Base-by-base conservation (phyloP, 1,140 invertebrate genomes). In the Drosophila rhopaloa region DNA sequence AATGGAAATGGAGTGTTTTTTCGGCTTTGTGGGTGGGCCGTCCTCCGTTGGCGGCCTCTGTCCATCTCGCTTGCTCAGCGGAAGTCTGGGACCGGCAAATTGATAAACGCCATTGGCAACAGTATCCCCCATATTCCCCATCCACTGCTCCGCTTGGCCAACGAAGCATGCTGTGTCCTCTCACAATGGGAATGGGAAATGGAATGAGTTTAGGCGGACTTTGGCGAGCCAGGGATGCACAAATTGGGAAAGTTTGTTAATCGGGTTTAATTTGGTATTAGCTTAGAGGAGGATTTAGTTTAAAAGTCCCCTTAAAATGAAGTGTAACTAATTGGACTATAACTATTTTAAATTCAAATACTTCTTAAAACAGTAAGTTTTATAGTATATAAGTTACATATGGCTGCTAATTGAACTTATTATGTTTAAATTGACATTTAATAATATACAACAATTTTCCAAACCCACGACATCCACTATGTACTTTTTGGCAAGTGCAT, bases 101-200 rank as follows among this genome's bases (percentile, higher is more conserved):
- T 86, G 82, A 86, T 86, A 88, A 88, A 83, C 79, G 83, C 83
- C 83, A 88, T 88, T 79, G 82, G 83, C 82, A 82, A 85, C 66
- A 72, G 54, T 57, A 65, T 55, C 8, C 70, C 35, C 53, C 60
- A 10, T 16, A 37, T n/a, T 37, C 40, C 51, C 50, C 70, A 24
- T 16, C 35, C 16, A 27, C 11, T 51, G 29, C 8, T 10, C n/a
- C 29, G 29, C 48, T 46, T 56, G 60, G 29, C 35, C 62, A 76
- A 76, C 71, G 59, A 76, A 65, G 70, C 71, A 63, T 75, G 38
- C 59, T 55, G 50, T 16, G 59, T 35, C 32, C 58, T 11, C 70
- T 32, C 68, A 29, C 43, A 50, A 74, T 74, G 46, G 19, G 29
- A 63, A 27, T 65, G 72, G 51, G 11, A 51, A 43, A 7, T 38